Evolutionary conservation across 2,888 invertebrate species (phyloP), one percentile per base, ranked within the genome.

Genomic region (Nycteola revayana): DNA sequence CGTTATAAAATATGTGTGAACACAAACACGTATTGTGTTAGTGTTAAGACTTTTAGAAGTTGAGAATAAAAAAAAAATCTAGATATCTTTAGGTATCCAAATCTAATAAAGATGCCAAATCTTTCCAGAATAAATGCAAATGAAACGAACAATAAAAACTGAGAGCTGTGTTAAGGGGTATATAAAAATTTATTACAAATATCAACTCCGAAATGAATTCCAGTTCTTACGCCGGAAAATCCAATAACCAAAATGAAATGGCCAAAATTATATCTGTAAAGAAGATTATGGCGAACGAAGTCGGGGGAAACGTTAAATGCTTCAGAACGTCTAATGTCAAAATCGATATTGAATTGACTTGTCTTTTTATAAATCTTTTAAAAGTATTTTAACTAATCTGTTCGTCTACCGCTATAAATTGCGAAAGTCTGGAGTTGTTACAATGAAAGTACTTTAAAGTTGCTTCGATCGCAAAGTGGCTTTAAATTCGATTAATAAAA

Each of bases 141-240:
- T 63, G 60, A 63, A 50, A 32, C 49, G 10, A 52, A 64, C 52
- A 66, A 73, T 75, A 75, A 75, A 74, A 76, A 67, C 45, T 52
- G 47, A 67, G 54, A 61, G 60, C 60, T 49, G 49, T 66, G 58
- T 66, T 68, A 66, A 68, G 48, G 56, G 53, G 55, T 52, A 44
- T 61, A 80, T 79, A 78, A 79, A 80, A 80, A 75, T 68, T 77
- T 75, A 81, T 81, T 69, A 69, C 79, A 74, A 78, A 78, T 75
- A 75, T 75, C 70, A 74, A 74, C 62, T 66, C 45, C 43, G 63
- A 61, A 61, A 48, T 52, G 50, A 59, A 65, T 58, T 51, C 39
- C 44, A 55, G 47, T 47, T 42, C 54, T 51, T 34, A 27, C 61
- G 56, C 49, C 54, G 60, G 68, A 61, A 70, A 73, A 77, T 72